Evolutionary conservation across 35 echinoderm and acorn worm species (phyloP).

Genomic region (Patiria miniata): DNA sequence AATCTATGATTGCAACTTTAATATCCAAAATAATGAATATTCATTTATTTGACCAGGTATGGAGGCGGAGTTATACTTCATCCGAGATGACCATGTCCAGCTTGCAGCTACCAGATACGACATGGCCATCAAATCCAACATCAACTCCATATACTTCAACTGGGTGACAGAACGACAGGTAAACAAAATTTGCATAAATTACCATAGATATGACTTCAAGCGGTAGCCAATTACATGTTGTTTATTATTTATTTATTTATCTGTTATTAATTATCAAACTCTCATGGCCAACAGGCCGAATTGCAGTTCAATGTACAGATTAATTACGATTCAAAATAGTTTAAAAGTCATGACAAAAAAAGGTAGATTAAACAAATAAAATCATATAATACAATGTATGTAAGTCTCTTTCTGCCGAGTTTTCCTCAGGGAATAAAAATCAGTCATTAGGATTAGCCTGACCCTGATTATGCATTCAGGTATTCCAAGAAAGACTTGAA

Average conservation of each 20-base stretch:
- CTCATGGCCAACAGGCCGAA: background rate
- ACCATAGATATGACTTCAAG: background rate
- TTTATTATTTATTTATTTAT: background rate
- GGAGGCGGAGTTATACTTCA: conserved; percentile 72
- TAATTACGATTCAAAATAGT: background rate
- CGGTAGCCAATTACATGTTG: background rate
- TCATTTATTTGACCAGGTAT: conserved; percentile 59
- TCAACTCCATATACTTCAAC: conserved; percentile 80
- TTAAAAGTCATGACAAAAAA: too few relatives aligned
- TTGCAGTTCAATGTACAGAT: background rate
- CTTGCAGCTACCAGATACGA: conserved; percentile 57
- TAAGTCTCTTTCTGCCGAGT: too few relatives aligned
- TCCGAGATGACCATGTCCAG: conserved; percentile 69
- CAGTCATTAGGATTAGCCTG: too few relatives aligned
- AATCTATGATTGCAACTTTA: too few relatives aligned
- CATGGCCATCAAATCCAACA: conserved; percentile 67
- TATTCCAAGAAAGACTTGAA: background rate
- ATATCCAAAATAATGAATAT: background rate
- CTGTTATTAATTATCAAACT: background rate
- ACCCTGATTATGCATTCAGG: too few relatives aligned
- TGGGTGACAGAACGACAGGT: conserved; percentile 71
- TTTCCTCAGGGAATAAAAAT: too few relatives aligned
- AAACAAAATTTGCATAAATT: background rate
- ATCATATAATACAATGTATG: too few relatives aligned
- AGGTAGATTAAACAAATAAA: too few relatives aligned